Evolutionary conservation across 1,140 invertebrate species (phyloP), one percentile per base, ranked within the genome.

Genomic region (Cyclina sinensis): DNA sequence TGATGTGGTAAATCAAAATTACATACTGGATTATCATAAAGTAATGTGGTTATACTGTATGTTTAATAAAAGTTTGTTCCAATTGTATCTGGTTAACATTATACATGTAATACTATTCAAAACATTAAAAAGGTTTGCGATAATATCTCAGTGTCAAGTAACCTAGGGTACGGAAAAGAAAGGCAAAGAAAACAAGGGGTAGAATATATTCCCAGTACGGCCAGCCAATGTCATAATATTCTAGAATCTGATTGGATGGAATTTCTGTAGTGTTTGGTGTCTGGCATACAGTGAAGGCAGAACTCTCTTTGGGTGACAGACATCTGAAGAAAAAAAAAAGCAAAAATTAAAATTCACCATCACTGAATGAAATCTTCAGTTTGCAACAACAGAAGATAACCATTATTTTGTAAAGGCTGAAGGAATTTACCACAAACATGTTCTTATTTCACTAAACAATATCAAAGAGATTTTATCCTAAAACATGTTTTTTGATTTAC

Each of bases 141-240:
- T 87, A 37, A 82, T 88, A 91, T n/a, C 90, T 51, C 1, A 91
- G 65, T 27, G 88, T 65, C 16, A 91, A 21, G 65, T 91, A 91
- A 16, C 90, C 90, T 3, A 86, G 79, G 12, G 78, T 12, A n/a
- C 90, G 27, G 27, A 86, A 89, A 7, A 73, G 0, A 11, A 78
- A 39, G 0, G 74, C 87, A 68, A 89, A 91, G 43, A 88, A 18
- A 18, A 89, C 46, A 18, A 91, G 78, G 0, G 90, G 90, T 32
- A 87, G 48, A 46, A 89, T 37, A 51, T 91, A 89, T 18, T 85
- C 35, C 73, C 83, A 83, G 74, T 86, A 89, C 18, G 78, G 27
- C 54, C 73, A 78, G 16, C 57, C 48, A 5, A 91, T 30, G 65
- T 74, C 37, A 51, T 87, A 88, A 65, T 79, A 88, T 5, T 79